Evolutionary conservation across 2,888 invertebrate species (phyloP).

Genomic region (Caenorhabditis afra): DNA sequence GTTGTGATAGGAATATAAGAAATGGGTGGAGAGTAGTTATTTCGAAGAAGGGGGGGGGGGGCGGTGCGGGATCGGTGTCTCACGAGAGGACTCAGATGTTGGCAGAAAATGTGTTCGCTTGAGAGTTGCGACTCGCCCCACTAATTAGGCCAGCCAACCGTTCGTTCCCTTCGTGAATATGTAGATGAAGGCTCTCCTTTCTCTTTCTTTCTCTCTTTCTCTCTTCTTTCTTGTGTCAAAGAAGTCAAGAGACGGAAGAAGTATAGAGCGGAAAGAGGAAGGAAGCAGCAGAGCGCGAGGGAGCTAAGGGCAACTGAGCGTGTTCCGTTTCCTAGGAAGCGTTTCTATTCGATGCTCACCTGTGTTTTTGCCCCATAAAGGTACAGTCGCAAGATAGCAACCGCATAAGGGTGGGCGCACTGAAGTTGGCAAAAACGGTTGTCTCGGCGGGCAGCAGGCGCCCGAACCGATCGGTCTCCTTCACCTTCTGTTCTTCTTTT

Average conservation of each 20-base stretch:
- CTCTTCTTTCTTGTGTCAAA: too few relatives aligned
- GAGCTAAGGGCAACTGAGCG: neutral
- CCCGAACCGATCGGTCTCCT: neutral
- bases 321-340: too few relatives aligned
- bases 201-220: too few relatives aligned
- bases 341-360: slow-evolving; percentile 43
- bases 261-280: neutral
- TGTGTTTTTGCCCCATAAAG: slow-evolving; percentile 72
- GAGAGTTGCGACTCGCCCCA: neutral
- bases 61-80: too few relatives aligned
- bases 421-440: neutral
- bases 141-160: neutral
- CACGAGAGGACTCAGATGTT: too few relatives aligned
- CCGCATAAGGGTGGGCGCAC: slow-evolving; percentile 60
- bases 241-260: neutral
- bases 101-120: too few relatives aligned
- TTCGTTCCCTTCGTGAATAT: neutral
- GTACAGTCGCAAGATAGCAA: slow-evolving; percentile 70
- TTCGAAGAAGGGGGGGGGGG: too few relatives aligned
- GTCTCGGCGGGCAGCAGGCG: too few relatives aligned
- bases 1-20: too few relatives aligned
- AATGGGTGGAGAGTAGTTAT: too few relatives aligned
- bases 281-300: neutral
- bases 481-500: neutral
- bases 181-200: neutral